These are phyloP conservation scores for Mimumesa dahlbomi DNA, from an alignment of 2,888 invertebrate genomes.

Conservation along the genomic window DNA sequence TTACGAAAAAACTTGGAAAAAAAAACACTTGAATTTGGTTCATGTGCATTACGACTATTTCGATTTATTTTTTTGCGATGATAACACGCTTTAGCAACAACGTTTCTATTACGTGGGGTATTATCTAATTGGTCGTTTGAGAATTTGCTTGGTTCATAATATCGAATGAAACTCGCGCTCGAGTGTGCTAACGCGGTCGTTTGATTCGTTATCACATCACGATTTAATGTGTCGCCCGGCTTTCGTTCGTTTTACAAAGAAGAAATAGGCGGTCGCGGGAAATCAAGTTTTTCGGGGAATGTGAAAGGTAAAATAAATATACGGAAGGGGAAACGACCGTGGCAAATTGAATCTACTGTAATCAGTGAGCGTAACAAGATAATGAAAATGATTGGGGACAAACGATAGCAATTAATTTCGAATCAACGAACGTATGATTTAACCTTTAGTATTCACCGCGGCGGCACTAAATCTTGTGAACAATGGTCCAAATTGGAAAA, in stretches of 20 bases:
- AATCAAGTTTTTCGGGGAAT: constrained; percentile 7
- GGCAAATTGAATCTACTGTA: constrained; percentile 18
- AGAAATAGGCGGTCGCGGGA: background rate
- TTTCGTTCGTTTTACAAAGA: background rate
- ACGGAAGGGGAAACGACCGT: constrained; percentile 18
- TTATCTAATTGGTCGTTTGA: no score
- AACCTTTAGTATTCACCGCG: constrained; percentile 1
- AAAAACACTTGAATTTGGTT: no score
- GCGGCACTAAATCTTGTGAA: constrained; percentile 14
- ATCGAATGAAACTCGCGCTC: no score
- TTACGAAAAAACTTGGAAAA: no score
- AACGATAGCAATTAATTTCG: constrained; percentile 32
- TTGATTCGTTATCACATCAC: no score
- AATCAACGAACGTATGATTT: constrained; percentile 15
- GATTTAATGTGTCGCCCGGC: background rate
- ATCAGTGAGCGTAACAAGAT: constrained; percentile 22
- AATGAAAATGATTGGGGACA: constrained; percentile 37
- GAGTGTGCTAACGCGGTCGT: no score
- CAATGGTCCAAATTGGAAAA: no score
- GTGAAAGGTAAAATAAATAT: background rate
- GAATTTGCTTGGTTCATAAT: no score
- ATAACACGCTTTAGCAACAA: no score
- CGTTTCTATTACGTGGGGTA: no score
- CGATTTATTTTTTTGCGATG: no score
- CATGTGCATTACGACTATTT: no score